phyloP scores from a whole-genome alignment of 30 jellyfish, hydroid and myxozoan genomes.

The Hydractinia echinata region DNA sequence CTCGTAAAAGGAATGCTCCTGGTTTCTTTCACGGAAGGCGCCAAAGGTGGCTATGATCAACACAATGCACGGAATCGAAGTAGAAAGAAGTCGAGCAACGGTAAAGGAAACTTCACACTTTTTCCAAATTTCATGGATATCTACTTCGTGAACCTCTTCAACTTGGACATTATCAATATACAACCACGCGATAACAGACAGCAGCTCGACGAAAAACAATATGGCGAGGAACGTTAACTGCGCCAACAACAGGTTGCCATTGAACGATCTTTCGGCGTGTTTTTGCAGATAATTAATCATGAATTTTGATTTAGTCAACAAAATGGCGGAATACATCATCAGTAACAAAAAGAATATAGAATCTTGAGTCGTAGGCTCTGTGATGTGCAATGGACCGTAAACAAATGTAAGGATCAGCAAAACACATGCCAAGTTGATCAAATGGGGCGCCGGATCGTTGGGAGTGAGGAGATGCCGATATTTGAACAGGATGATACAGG shows the following conservation, averaged over 20 bases:
- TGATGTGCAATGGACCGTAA: slow-evolving; percentile 53
- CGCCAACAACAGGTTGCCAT: neutral
- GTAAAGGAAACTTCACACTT: slow-evolving; percentile 62
- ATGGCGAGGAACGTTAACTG: slow-evolving; percentile 30
- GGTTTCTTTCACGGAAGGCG: slow-evolving; percentile 66
- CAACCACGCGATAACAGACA: slow-evolving; percentile 45
- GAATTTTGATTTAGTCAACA: slow-evolving; percentile 31
- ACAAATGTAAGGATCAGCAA: slow-evolving; percentile 43
- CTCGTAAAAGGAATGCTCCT: slow-evolving; percentile 65
- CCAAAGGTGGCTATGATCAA: slow-evolving; percentile 46
- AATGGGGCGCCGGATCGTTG: slow-evolving; percentile 47
- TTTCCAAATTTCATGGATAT: slow-evolving; percentile 23
- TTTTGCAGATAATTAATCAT: slow-evolving; percentile 22
- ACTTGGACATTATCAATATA: slow-evolving; percentile 43
- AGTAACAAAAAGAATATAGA: slow-evolving; percentile 47
- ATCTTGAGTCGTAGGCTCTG: slow-evolving; percentile 58
- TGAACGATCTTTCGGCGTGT: slow-evolving; percentile 20
- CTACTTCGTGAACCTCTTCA: slow-evolving; percentile 30
- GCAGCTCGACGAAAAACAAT: slow-evolving; percentile 36
- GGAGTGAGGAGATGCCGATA: slow-evolving; percentile 34
- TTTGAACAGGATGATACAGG: slow-evolving; percentile 17
- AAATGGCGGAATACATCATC: slow-evolving; percentile 33
- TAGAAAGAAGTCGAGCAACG: slow-evolving; percentile 46
- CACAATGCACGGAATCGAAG: slow-evolving; percentile 45
- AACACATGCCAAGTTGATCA: slow-evolving; percentile 30